Base-by-base conservation (phyloP, 2,113 vertebrate species). In the Tachysurus fulvidraco region DNA sequence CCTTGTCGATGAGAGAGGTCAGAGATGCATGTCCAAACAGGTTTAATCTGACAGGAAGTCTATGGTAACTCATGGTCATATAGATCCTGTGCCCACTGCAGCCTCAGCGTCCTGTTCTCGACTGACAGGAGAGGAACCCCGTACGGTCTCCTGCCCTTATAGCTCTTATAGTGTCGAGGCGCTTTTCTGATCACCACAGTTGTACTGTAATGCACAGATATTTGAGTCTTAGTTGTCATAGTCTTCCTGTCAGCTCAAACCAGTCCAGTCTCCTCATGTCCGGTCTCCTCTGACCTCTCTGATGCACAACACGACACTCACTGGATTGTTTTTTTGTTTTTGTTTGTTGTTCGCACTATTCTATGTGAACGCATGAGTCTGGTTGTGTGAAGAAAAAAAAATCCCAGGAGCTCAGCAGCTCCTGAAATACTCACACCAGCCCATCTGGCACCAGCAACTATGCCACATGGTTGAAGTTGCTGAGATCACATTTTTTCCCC, bases 141-240 rank as follows among this genome's bases (percentile, higher is more conserved):
- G 12, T 25, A 21, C 25, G 71, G 44, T 5, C 21, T 50, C 46
- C 71, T 77, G 46, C 21, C 12, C 19, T 2, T 74, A 10, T 46
- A 23, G 71, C 44, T 0, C 41, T 12, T 25, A 4, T 52, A 8
- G 7, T 71, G 4, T 67, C 16, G 41, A 74, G 71, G 16, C 54
- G 74, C 46, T 54, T 54, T 78, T 55, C 74, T 78, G 74, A 50
- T 54, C 50, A 17, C 5, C 74, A 78, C n/a, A 25, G 74, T 77
- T 52, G 25, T 28, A 52, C 28, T 52, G 46, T 28, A 52, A 54
- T 52, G 46, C 52, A 25, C 54, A 25, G 25, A 11, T 77, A 17
- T 55, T 73, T 28, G 25, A 30, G 25, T 76, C 36, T 36, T 36
- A 36, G 36, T 1, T 7, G 14, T 13, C n/a, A 28, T 17, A 54